A percentile compares a stretch with the other conserved stretches of the same genome.
Conservation (phyloP, 1,140 invertebrate species). For the Drosophila bifasciata region DNA sequence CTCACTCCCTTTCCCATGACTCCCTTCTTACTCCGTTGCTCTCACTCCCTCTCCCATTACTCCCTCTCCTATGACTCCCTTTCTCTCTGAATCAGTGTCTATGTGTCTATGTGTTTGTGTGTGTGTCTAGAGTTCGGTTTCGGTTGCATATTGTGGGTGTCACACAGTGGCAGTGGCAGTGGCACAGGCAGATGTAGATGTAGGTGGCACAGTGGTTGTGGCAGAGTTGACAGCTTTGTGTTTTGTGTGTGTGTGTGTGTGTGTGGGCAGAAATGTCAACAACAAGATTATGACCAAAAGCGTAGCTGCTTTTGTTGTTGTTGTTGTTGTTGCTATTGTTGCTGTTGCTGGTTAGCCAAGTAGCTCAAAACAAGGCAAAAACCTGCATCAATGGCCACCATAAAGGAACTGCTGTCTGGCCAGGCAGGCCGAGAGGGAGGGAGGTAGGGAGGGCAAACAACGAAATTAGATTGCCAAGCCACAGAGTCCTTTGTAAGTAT, state of each 20-base stretch:
- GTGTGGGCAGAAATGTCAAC: slow-evolving; percentile 71
- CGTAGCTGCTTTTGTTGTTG: slow-evolving; percentile 34
- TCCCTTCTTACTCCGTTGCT: neutral
- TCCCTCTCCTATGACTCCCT: neutral
- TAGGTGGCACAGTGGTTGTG: neutral
- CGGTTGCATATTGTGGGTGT: slow-evolving; percentile 62
- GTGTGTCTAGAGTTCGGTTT: slow-evolving; percentile 4
- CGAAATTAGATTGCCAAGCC: slow-evolving; percentile 39
- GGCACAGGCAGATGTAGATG: neutral
- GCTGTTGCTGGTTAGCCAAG: slow-evolving; percentile 58
- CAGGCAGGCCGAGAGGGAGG: too few species aligned
- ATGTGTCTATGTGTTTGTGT: slow-evolving; percentile 19
- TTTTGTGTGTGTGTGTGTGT: slow-evolving; percentile 58
- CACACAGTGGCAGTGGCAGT: neutral
- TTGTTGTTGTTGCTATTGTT: slow-evolving; percentile 21
- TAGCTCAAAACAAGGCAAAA: slow-evolving; percentile 60
- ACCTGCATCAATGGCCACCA: slow-evolving; percentile 38
- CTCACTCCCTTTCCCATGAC: neutral
- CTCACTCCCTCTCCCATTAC: slow-evolving; percentile 1
- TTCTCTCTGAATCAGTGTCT: slow-evolving; percentile 18
- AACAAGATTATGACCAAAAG: slow-evolving; percentile 66
- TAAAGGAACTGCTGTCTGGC: slow-evolving; percentile 35
- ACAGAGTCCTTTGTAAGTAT: too few species aligned
- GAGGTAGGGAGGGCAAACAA: slow-evolving; percentile 40
- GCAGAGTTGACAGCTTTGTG: slow-evolving; percentile 52